Percentiles rank a stretch among this genome's conserved stretches.
Evolutionary conservation across 2,888 invertebrate genomes (phyloP).

Genomic region (Dioctria rufipes): DNA sequence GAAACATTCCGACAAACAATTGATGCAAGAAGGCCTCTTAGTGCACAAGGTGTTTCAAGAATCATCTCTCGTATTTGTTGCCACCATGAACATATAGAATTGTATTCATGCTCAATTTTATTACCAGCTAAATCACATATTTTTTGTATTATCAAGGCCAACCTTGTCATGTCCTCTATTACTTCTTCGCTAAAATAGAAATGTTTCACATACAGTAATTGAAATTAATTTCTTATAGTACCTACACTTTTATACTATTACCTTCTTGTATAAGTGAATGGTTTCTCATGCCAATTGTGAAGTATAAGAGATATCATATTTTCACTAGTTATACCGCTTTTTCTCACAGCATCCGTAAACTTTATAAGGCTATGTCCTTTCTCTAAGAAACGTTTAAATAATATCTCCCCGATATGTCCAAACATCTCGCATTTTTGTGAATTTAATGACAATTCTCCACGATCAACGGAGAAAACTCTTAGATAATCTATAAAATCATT

Average conservation of each 20-base stretch:
- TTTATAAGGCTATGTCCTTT: constrained; percentile 70
- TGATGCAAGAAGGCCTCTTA: constrained; percentile 86
- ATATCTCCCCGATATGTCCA: constrained; percentile 65
- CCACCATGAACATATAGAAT: constrained; percentile 87
- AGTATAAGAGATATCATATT: constrained; percentile 82
- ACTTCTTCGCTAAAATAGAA: constrained; percentile 71
- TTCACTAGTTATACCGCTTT: constrained; percentile 70
- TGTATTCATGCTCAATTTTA: constrained; percentile 77
- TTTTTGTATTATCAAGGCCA: constrained; percentile 77
- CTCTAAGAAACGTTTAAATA: constrained; percentile 66
- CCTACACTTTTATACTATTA: constrained; percentile 54
- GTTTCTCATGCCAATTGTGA: constrained; percentile 80
- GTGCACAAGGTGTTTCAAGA: constrained; percentile 81
- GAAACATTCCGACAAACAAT: constrained; percentile 87
- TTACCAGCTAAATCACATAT: constrained; percentile 78
- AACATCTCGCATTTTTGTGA: constrained; percentile 66
- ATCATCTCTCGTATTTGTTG: constrained; percentile 81
- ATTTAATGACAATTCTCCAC: constrained; percentile 68
- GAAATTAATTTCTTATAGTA: background rate
- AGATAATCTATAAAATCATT: constrained; percentile 75
- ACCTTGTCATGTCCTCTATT: constrained; percentile 77
- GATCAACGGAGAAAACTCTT: constrained; percentile 65
- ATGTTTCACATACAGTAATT: constrained; percentile 24
- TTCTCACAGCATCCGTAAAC: constrained; percentile 64
- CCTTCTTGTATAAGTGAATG: constrained; percentile 71